Conservation (phyloP, 2,797 vertebrate species). For the Oreochromis grahami region DNA sequence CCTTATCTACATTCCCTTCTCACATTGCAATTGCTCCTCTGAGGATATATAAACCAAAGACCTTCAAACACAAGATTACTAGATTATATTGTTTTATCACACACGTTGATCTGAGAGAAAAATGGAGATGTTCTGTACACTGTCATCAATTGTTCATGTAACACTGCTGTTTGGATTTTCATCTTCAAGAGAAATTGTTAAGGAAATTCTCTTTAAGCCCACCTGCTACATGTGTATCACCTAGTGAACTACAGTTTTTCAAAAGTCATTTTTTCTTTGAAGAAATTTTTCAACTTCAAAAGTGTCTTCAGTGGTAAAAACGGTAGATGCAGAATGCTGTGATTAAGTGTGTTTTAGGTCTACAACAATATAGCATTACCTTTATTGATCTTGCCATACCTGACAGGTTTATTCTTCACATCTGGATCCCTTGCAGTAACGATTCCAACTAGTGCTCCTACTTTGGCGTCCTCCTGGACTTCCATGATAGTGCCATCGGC, state of each 20-base stretch:
- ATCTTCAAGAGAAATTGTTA: slow-evolving; percentile 8
- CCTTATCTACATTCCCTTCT: slow-evolving; percentile 53
- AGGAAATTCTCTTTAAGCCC: not conserved
- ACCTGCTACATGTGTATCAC: not conserved
- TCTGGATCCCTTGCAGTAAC: slow-evolving; percentile 92
- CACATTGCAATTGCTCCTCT: slow-evolving; percentile 44
- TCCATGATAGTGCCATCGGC: slow-evolving; percentile 82
- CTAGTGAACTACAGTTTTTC: not conserved
- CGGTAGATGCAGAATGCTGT: not conserved
- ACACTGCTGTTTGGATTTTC: not conserved
- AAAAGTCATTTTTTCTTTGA: not conserved
- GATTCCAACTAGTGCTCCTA: slow-evolving; percentile 88
- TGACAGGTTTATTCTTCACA: slow-evolving; percentile 85
- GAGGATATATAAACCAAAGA: slow-evolving; percentile 38
- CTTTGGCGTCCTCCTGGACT: slow-evolving; percentile 89
- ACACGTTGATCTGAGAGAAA: slow-evolving; percentile 2
- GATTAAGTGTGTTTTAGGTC: not conserved
- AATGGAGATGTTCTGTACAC: not conserved
- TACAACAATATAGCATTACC: not conserved
- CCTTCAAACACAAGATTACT: slow-evolving; percentile 40
- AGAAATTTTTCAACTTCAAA: not conserved
- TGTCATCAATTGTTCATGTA: not conserved
- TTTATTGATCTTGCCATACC: slow-evolving; percentile 69
- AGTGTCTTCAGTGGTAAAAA: not conserved
- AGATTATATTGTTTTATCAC: slow-evolving; percentile 46